phyloP scores from a whole-genome alignment of 2,888 invertebrate species.

The Hermaeophaga mercurialis region DNA sequence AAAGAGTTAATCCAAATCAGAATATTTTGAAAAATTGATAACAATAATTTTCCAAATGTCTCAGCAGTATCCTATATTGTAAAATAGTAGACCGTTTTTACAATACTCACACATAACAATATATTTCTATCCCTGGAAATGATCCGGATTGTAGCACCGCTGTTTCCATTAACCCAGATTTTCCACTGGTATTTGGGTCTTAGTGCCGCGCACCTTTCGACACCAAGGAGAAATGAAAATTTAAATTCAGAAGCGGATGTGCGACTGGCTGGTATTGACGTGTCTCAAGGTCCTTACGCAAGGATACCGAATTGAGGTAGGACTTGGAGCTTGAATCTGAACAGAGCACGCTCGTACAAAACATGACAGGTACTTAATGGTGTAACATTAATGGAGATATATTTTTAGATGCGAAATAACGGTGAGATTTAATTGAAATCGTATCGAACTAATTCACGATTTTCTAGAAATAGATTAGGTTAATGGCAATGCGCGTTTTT shows the following conservation, averaged over 20 bases:
- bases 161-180: slow-evolving; percentile 46
- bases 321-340: neutral
- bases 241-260: neutral
- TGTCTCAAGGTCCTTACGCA: slow-evolving; percentile 11
- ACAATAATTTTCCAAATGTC: no score
- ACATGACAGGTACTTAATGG: slow-evolving; percentile 3
- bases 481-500: no score
- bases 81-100: no score
- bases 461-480: neutral
- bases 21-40: no score
- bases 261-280: slow-evolving; percentile 6
- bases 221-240: slow-evolving; percentile 45
- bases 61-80: no score
- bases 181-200: slow-evolving; percentile 45
- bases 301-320: slow-evolving; percentile 11
- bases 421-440: neutral
- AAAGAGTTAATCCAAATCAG: no score
- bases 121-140: no score
- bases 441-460: neutral
- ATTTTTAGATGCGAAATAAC: neutral
- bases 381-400: neutral
- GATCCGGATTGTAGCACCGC: no score
- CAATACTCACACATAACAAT: no score
- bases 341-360: neutral
- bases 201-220: slow-evolving; percentile 47